Conservation (phyloP, 2,888 invertebrate genomes). For the Amitus sp. region DNA sequence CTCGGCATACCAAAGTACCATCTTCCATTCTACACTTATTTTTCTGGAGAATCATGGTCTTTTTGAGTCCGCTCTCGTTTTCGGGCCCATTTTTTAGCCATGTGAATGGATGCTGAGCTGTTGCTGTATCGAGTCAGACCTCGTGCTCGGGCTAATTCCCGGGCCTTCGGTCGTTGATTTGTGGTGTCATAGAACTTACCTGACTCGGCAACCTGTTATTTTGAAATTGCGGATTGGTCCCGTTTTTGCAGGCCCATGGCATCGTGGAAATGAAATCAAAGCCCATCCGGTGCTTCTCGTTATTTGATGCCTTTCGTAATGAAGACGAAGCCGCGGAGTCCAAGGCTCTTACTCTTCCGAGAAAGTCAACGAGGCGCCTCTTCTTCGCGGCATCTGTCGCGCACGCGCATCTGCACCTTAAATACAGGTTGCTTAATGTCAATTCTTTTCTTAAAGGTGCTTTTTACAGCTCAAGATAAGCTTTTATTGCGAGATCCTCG, state of each 20-base stretch:
- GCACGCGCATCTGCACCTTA: slow-evolving; percentile 43
- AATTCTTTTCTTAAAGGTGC: too few relatives aligned
- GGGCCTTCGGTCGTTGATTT: slow-evolving; percentile 5
- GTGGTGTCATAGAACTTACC: slow-evolving; percentile 16
- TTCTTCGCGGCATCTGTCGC: slow-evolving; percentile 51
- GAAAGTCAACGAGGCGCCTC: slow-evolving; percentile 44
- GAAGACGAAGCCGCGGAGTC: slow-evolving; percentile 31
- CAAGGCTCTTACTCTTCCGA: slow-evolving; percentile 32
- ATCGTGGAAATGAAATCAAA: slow-evolving; percentile 53
- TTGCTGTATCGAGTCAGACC: neutral
- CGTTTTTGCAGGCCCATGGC: slow-evolving; percentile 54
- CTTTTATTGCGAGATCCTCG: too few relatives aligned
- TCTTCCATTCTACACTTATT: neutral
- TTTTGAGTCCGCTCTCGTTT: too few relatives aligned
- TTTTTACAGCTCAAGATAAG: too few relatives aligned
- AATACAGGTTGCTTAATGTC: neutral
- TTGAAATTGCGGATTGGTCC: slow-evolving; percentile 59
- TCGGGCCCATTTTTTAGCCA: neutral
- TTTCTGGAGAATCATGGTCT: neutral
- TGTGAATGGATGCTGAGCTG: neutral
- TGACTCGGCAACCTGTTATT: slow-evolving; percentile 60
- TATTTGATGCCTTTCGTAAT: slow-evolving; percentile 24
- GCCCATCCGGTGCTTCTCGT: slow-evolving; percentile 18
- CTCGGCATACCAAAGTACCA: neutral
- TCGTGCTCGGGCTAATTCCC: neutral